Conservation (phyloP, 2,888 invertebrate species). For the Seira sanloemensis region DNA sequence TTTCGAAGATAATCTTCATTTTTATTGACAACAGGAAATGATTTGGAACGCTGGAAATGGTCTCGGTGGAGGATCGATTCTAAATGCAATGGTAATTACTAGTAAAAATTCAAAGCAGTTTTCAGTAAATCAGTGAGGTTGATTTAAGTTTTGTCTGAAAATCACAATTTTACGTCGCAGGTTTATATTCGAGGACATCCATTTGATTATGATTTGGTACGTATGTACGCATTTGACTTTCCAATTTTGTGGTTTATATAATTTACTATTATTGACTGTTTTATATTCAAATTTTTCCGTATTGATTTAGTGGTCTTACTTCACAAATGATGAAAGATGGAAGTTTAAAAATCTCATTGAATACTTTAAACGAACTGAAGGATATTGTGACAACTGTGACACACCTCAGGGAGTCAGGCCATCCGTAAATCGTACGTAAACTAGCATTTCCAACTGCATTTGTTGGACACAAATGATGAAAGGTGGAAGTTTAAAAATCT, state of each 20-base stretch:
- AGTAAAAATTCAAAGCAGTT: not conserved
- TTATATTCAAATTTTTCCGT: not conserved
- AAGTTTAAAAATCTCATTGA: constrained; percentile 76
- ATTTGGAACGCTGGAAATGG: constrained; percentile 84
- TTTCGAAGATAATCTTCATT: too few relatives aligned
- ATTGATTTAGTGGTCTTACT: constrained; percentile 79
- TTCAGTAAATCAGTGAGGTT: not conserved
- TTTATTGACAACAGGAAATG: too few relatives aligned
- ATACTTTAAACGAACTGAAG: constrained; percentile 75
- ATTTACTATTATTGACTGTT: not conserved
- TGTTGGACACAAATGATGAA: too few relatives aligned
- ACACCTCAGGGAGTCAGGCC: constrained; percentile 11
- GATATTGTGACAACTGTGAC: constrained; percentile 60
- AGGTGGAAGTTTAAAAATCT: not conserved
- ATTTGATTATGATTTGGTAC: constrained; percentile 78
- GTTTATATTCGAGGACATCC: constrained; percentile 82
- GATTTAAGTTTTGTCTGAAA: not conserved
- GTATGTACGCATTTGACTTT: too few relatives aligned
- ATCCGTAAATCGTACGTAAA: constrained; percentile 30
- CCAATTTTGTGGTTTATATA: not conserved
- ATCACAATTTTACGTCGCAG: not conserved
- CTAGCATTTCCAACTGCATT: not conserved
- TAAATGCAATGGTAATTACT: constrained; percentile 82
- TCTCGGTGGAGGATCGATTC: constrained; percentile 84
- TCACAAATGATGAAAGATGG: constrained; percentile 75